A percentile compares a stretch with the other conserved stretches of the same genome.
phyloP scores from a whole-genome alignment of 2,888 invertebrate genomes.

The Luperina nickerlii region DNA sequence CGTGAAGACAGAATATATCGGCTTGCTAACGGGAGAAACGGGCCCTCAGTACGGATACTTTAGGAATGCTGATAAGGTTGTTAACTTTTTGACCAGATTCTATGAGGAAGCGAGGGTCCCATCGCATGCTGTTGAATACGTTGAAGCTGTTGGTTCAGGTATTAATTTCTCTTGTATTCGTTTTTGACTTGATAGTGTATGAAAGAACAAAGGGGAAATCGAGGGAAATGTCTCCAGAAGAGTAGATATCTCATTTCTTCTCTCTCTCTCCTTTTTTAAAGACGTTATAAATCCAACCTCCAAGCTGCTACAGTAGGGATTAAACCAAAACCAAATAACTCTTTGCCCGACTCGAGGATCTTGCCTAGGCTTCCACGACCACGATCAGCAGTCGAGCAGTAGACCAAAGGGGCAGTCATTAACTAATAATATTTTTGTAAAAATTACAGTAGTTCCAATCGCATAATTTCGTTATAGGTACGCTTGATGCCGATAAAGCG shows the following conservation, averaged over 20 bases:
- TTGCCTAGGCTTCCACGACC: neutral
- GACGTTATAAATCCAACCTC: neutral
- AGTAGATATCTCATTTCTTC: neutral
- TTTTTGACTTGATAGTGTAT: neutral
- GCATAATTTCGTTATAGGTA: slow-evolving; percentile 70
- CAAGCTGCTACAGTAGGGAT: neutral
- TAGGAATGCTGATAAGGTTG: slow-evolving; percentile 29
- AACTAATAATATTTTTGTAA: no score
- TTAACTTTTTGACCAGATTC: slow-evolving; percentile 82
- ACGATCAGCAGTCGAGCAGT: neutral
- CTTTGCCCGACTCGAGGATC: neutral
- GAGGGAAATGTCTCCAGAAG: neutral
- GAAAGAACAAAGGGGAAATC: neutral
- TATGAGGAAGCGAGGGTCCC: slow-evolving; percentile 91
- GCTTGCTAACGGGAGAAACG: slow-evolving; percentile 84
- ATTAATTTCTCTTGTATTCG: neutral
- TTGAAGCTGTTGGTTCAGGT: slow-evolving; percentile 96
- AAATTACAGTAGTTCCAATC: neutral
- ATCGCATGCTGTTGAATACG: slow-evolving; percentile 92
- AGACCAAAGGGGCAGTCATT: neutral
- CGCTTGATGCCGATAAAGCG: slow-evolving; percentile 91
- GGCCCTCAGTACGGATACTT: slow-evolving; percentile 76
- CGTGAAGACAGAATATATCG: slow-evolving; percentile 92
- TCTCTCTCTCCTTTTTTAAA: neutral
- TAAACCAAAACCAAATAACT: neutral